These are phyloP conservation scores for Perizoma flavofasciatum DNA, from an alignment of 2,888 invertebrate species.

Conservation along the genomic window DNA sequence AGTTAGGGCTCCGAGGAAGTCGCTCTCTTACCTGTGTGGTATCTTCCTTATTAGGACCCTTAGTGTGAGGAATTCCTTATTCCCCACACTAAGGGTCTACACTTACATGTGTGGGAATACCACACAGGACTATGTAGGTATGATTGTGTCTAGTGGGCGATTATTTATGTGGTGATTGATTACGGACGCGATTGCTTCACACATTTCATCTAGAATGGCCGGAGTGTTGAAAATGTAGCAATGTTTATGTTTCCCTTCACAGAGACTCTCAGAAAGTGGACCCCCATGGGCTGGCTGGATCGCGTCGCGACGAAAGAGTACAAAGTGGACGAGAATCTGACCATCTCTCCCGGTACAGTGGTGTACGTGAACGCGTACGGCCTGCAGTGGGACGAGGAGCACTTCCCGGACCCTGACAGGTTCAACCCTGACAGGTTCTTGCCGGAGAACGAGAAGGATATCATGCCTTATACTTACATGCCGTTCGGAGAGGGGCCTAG, in stretches of 20 bases:
- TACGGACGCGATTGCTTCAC: too few species aligned
- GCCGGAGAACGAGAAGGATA: constrained; percentile 76
- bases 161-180: too few species aligned
- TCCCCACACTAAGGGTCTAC: too few species aligned
- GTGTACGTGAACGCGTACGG: constrained; percentile 52
- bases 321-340: constrained; percentile 42
- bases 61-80: too few species aligned
- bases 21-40: too few species aligned
- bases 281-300: constrained; percentile 58
- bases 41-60: too few species aligned
- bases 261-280: constrained; percentile 56
- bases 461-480: constrained; percentile 56
- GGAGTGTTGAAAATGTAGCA: too few species aligned
- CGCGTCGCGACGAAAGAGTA: constrained; percentile 48
- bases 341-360: constrained; percentile 50
- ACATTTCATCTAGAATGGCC: too few species aligned
- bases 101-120: too few species aligned
- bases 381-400: constrained; percentile 65
- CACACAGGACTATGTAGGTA: too few species aligned
- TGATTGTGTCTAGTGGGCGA: too few species aligned
- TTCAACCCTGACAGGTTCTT: constrained; percentile 82
- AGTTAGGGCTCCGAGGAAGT: too few species aligned
- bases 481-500: constrained; percentile 84
- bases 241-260: neutral
- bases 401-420: constrained; percentile 75